Evolutionary conservation across 2,113 vertebrate genomes (phyloP), one percentile per base, ranked within the genome.

Genomic region (Girardinichthys multiradiatus): DNA sequence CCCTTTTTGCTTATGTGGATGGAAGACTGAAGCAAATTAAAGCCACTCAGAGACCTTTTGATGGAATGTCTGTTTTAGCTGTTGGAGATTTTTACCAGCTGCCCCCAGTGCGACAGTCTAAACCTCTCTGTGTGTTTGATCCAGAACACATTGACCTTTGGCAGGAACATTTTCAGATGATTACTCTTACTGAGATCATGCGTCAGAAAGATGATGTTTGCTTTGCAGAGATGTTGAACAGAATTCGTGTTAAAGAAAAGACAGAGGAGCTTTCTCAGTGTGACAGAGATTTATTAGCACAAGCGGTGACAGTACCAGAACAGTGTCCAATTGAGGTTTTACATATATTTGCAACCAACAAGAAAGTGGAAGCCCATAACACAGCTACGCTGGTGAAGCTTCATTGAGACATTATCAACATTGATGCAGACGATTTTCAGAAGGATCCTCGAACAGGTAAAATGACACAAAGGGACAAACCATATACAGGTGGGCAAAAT

Each of bases 151-250:
- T 78, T 5, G 84, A 86, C 54, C 67, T 84, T 0, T 87, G 79
- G 79, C 27, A 64, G 17, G 76, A 85, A 54, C 5, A 75, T 26
- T 88, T 86, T 42, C 58, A 91, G 39, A 82, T 83, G 69, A 72
- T 80, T 15, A 88, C 54, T 1, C 54, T 85, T 19, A 84, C 75
- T 7, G 58, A 87, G 15, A 86, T 87, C 4, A 84, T 86, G 86
- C 27, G 48, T 4, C 84, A 90, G 72, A 91, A 76, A 60, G 78
- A 88, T 35, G 80, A 88, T 48, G 51, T 72, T 24, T 13, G 58
- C 7, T 83, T 77, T 78, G 86, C 84, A n/a, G 72, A 88, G 54
- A 58, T 83, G 72, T 35, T 87, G 15, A 90, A 88, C 70, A 17
- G 73, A 3, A 68, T 88, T 4, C 58, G 68, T 2, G 67, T 86